These are phyloP conservation scores for Apis mellifera DNA, from an alignment of 1,140 invertebrate genomes.

Conservation along the genomic window Amel_HAv3.1 CM009945.2:7466501-7467000, in stretches of 20 bases:
- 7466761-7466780: slow-evolving; percentile 37
- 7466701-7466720: slow-evolving; percentile 2
- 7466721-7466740: not conserved
- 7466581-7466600: not conserved
- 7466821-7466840: not conserved
- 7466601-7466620: not conserved
- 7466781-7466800: slow-evolving; percentile 45
- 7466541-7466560: not conserved
- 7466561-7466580: too few relatives aligned
- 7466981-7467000: not conserved
- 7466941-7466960: not conserved
- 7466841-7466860: not conserved
- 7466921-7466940: not conserved
- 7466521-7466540: not conserved
- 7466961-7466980: too few relatives aligned
- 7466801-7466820: slow-evolving; percentile 23
- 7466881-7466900: not conserved
- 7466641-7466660: not conserved
- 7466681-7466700: not conserved
- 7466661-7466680: not conserved
- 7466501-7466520: slow-evolving; percentile 1
- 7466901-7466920: slow-evolving; percentile 2
- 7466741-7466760: not conserved
- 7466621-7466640: not conserved
- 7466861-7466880: not conserved